Evolutionary conservation across 2,113 vertebrate genomes (phyloP), one percentile per base, ranked within the genome.

Genomic region (Taurulus bubalis): DNA sequence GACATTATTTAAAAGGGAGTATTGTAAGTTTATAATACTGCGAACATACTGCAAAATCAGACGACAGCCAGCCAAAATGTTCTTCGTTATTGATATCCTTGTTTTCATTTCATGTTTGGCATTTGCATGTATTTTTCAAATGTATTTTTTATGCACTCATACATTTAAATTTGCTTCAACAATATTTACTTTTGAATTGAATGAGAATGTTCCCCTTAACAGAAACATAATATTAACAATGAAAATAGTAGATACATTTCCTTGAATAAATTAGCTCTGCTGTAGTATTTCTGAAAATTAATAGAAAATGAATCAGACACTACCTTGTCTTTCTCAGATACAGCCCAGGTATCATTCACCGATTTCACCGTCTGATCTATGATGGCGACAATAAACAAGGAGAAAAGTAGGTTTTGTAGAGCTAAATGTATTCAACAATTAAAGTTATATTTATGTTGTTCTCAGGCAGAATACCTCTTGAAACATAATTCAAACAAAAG

Each of bases 321-420:
- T 89, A 88, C 91, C 89, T 91, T 92, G 79, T 93, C 91, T 77
- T 82, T 93, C 9, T 84, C 79, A 51, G 87, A 90, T 55, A 94
- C 80, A 36, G 16, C 75, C 93, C 93, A 94, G 30, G 18, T 40
- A 38, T 90, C 71, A 24, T 65, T 47, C 24, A 28, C 12, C 34
- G 81, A 63, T 42, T 75, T 70, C 4, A 2, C 12, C 26, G 30
- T 6, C 4, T 60, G 38, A 80, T 80, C 92, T 91, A 42, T 38
- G n/a, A 75, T 14, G 24, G 24, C 82, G 59, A 90, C 4, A 84
- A 70, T 24, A 8, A 64, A 5, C 16, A 63, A 45, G 2, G 2
- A 66, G 6, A 74, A 49, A 3, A 64, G 18, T 63, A 6, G 16
- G 30, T 55, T 55, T 82, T 64, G 12, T 22, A 60, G 3, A 67